phyloP scores from a whole-genome alignment of 2,113 vertebrate species.

The Hippocampus mohnikei region DNA sequence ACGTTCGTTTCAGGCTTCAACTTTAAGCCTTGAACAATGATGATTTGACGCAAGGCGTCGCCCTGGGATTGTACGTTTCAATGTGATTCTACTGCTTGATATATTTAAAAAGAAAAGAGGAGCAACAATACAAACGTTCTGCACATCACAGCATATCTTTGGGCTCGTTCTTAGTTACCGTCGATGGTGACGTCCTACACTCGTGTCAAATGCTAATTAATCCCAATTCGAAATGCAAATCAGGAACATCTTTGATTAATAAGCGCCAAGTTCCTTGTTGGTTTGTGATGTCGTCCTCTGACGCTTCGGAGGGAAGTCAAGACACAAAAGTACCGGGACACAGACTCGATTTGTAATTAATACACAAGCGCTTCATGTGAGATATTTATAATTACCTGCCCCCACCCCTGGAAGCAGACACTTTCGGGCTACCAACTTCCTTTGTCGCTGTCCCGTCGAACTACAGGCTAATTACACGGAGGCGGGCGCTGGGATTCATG shows the following conservation, averaged over 20 bases:
- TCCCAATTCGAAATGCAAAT: slow-evolving; percentile 75
- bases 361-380: slow-evolving; percentile 61
- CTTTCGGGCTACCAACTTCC: slow-evolving; percentile 40
- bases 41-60: too few relatives aligned
- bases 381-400: slow-evolving; percentile 69
- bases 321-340: slow-evolving; percentile 56
- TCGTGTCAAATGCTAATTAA: slow-evolving; percentile 47
- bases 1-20: too few relatives aligned
- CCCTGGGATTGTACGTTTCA: too few relatives aligned
- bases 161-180: too few relatives aligned
- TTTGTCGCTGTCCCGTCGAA: slow-evolving; percentile 44
- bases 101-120: too few relatives aligned
- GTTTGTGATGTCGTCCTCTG: slow-evolving; percentile 71
- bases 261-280: slow-evolving; percentile 63
- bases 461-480: slow-evolving; percentile 71
- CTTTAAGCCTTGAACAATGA: too few relatives aligned
- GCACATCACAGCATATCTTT: too few relatives aligned
- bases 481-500: slow-evolving; percentile 62
- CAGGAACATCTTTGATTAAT: slow-evolving; percentile 72
- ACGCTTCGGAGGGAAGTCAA: slow-evolving; percentile 30
- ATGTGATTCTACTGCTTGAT: too few relatives aligned
- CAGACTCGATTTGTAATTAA: slow-evolving; percentile 69
- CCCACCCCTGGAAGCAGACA: slow-evolving; percentile 34
- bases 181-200: neutral
- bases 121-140: too few relatives aligned